phyloP scores from a whole-genome alignment of 2,888 invertebrate species.

The Xestia sexstrigata region DNA sequence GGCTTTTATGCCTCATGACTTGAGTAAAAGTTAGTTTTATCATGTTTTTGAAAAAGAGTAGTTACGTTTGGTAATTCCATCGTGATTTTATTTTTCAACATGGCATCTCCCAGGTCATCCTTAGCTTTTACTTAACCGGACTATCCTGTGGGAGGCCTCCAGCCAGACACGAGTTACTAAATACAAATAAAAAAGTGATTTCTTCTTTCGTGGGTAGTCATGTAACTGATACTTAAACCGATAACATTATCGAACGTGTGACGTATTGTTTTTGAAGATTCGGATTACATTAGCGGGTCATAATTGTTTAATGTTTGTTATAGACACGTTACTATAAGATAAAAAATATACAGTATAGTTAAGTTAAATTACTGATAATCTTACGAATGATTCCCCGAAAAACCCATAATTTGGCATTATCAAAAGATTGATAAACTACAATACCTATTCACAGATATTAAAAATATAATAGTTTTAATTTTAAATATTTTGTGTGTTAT shows the following conservation, averaged over 20 bases:
- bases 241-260: neutral
- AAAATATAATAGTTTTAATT: slow-evolving; percentile 25
- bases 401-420: slow-evolving; percentile 1
- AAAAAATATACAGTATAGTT: slow-evolving; percentile 4
- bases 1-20: neutral
- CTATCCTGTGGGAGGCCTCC: too few species aligned
- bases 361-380: slow-evolving; percentile 38
- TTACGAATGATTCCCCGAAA: slow-evolving; percentile 11
- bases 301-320: slow-evolving; percentile 34
- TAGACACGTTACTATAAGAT: slow-evolving; percentile 35
- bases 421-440: slow-evolving; percentile 23
- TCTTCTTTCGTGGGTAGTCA: neutral
- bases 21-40: neutral
- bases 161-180: neutral
- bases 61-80: neutral
- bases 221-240: neutral
- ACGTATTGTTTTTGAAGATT: slow-evolving; percentile 23
- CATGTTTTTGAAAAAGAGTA: neutral
- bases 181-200: neutral
- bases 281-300: slow-evolving; percentile 22
- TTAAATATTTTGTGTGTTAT: slow-evolving; percentile 26
- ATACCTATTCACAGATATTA: slow-evolving; percentile 12
- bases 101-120: too few species aligned
- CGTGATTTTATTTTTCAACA: too few species aligned
- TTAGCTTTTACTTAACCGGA: too few species aligned